Conservation (phyloP, 2,797 vertebrate genomes). For the Gambusia yucatana region DNA sequence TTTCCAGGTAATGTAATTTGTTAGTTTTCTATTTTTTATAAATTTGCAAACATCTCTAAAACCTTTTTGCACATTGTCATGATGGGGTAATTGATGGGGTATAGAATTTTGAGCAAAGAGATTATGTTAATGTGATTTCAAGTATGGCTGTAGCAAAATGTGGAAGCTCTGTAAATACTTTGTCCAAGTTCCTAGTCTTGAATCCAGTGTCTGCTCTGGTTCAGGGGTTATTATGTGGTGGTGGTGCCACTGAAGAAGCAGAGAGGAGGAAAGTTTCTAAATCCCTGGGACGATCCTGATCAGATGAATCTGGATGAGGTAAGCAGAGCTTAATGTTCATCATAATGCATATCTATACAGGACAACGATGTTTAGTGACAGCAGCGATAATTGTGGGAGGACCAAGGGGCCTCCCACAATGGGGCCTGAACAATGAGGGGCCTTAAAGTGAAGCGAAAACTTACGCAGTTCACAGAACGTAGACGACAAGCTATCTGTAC, state of each 20-base stretch:
- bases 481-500: constrained; percentile 10
- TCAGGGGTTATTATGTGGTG: constrained; percentile 96
- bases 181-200: constrained; percentile 2
- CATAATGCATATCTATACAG: neutral
- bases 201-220: constrained; percentile 41
- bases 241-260: constrained; percentile 97
- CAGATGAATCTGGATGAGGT: constrained; percentile 99
- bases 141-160: neutral
- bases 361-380: neutral
- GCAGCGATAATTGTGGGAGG: neutral
- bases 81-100: neutral
- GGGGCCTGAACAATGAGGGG: neutral
- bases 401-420: no score
- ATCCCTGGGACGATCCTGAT: constrained; percentile 93
- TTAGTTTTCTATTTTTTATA: neutral
- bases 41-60: neutral
- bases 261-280: constrained; percentile 92
- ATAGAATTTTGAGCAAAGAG: neutral
- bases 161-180: neutral
- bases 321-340: constrained; percentile 9
- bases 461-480: constrained; percentile 8
- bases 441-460: neutral
- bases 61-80: neutral
- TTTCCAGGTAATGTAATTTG: neutral
- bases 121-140: neutral